Evolutionary conservation across 2,888 invertebrate genomes (phyloP), one percentile per base, ranked within the genome.

Genomic region (Entomobrya multifasciata): DNA sequence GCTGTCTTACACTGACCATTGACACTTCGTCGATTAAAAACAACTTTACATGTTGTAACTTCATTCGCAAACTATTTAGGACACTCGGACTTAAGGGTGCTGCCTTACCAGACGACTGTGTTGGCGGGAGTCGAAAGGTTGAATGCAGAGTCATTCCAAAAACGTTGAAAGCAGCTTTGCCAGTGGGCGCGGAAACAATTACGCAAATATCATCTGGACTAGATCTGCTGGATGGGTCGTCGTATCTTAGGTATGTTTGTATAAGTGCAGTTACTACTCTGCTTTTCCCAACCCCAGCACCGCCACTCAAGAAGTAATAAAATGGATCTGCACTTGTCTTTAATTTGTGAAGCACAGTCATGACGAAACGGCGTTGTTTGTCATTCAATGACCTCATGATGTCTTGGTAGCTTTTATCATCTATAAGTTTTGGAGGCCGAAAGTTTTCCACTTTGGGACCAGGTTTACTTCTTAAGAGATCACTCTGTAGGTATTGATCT

Each of bases 221-320:
- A n/a, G 6, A 15, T 15, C n/a, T n/a, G n/a, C n/a, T n/a, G n/a
- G n/a, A n/a, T n/a, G n/a, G n/a, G n/a, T n/a, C n/a, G n/a, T n/a
- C n/a, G n/a, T n/a, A n/a, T n/a, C n/a, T n/a, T n/a, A n/a, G n/a
- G n/a, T n/a, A n/a, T n/a, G n/a, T 52, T 52, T 88, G 88, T 10
- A 87, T 67, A 11, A 92, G 87, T n/a, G 90, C 88, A 22, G 87
- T 90, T 4, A 92, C 91, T 1, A 91, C 78, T n/a, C 57, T 86
- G 77, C 91, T 91, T 90, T 92, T 92, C 13, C 92, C 92, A 15
- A 91, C 91, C 6, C 92, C n/a, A n/a, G n/a, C n/a, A n/a, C n/a
- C n/a, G n/a, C n/a, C n/a, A n/a, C n/a, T n/a, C n/a, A n/a, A n/a
- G n/a, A n/a, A n/a, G n/a, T n/a, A n/a, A n/a, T n/a, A n/a, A n/a